Percentiles rank a stretch among this genome's conserved stretches.
phyloP scores from a whole-genome alignment of 2,113 vertebrate genomes.

The Hemicordylus capensis region DNA sequence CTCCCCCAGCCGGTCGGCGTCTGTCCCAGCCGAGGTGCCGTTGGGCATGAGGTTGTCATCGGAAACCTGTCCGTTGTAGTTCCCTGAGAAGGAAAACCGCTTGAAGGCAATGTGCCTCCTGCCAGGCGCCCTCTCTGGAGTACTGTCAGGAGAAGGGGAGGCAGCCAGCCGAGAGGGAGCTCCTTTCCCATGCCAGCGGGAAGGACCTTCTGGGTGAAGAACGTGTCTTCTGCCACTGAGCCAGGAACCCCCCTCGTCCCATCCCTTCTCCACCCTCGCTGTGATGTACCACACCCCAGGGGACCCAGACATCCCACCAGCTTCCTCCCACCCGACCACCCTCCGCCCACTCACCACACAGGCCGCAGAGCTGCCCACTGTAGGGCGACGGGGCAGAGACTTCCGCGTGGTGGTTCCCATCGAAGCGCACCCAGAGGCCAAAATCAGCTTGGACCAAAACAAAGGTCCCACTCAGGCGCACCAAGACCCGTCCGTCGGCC shows the following conservation, averaged over 20 bases:
- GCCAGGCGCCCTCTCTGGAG: too few species aligned
- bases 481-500: slow-evolving; percentile 49
- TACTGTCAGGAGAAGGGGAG: too few species aligned
- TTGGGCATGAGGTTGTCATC: slow-evolving; percentile 73
- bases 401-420: slow-evolving; percentile 84
- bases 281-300: too few species aligned
- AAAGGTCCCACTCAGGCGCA: slow-evolving; percentile 82
- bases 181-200: too few species aligned
- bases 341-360: slow-evolving; percentile 82
- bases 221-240: too few species aligned
- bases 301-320: too few species aligned
- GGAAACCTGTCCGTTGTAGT: slow-evolving; percentile 62
- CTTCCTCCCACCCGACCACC: too few species aligned
- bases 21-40: slow-evolving; percentile 51
- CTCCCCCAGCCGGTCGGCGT: slow-evolving; percentile 62
- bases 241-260: too few species aligned
- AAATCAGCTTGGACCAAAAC: slow-evolving; percentile 80
- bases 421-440: slow-evolving; percentile 81
- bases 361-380: slow-evolving; percentile 78
- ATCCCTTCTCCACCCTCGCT: too few species aligned
- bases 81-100: slow-evolving; percentile 5
- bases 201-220: too few species aligned
- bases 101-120: background rate
- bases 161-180: too few species aligned
- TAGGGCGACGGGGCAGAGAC: slow-evolving; percentile 79